A percentile compares a stretch with the other conserved stretches of the same genome.
These are phyloP conservation scores for Drosophila helvetica DNA, from an alignment of 2,888 invertebrate genomes.

Conservation along the genomic window DNA sequence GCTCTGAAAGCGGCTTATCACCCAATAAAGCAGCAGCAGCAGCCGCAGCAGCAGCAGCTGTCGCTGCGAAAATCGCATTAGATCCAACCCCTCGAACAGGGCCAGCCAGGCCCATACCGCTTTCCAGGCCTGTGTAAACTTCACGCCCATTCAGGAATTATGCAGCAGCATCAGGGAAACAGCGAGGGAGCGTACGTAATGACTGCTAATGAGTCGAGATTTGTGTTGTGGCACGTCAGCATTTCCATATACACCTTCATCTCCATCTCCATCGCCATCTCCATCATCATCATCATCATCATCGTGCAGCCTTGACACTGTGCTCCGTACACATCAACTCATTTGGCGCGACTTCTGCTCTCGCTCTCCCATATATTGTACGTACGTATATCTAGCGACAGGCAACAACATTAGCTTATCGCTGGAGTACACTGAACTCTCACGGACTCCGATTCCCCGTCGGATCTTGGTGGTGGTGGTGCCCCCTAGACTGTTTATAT, in stretches of 20 bases:
- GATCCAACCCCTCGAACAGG: conserved; percentile 41
- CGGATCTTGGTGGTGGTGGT: conserved; percentile 31
- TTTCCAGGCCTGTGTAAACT: conserved; percentile 45
- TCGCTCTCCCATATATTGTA: neutral
- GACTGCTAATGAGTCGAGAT: conserved; percentile 65
- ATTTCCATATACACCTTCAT: conserved; percentile 37
- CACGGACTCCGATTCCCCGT: conserved; percentile 23
- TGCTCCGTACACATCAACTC: conserved; percentile 17
- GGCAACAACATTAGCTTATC: conserved; percentile 58
- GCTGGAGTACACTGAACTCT: conserved; percentile 68
- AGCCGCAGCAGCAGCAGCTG: conserved; percentile 48
- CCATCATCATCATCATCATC: conserved; percentile 5
- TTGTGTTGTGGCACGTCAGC: conserved; percentile 67
- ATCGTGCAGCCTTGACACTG: conserved; percentile 44
- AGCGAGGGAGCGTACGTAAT: neutral
- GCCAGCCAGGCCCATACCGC: neutral
- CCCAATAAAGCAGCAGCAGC: conserved; percentile 3
- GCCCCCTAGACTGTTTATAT: conserved; percentile 42
- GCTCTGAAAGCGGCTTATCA: conserved; percentile 69
- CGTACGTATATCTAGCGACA: conserved; percentile 33
- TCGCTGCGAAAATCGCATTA: conserved; percentile 64
- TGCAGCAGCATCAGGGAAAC: conserved; percentile 42
- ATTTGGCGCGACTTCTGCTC: conserved; percentile 33
- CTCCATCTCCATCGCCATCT: neutral
- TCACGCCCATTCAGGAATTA: conserved; percentile 68